phyloP scores from a whole-genome alignment of 2,113 vertebrate species.

The Mus spicilegus region DNA sequence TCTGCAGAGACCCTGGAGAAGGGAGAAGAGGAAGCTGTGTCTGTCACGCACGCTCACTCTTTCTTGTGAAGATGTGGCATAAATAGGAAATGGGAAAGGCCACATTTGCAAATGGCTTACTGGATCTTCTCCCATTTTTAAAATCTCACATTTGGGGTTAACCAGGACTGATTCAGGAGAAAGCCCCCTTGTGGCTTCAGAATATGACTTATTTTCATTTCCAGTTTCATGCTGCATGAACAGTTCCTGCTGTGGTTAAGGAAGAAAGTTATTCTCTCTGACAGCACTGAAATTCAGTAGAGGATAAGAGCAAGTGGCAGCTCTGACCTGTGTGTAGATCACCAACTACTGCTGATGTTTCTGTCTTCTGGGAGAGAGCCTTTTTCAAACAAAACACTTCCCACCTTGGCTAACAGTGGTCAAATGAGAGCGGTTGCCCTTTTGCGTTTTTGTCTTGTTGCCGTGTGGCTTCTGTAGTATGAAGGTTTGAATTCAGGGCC shows the following conservation, averaged over 20 bases:
- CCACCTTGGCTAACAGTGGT: neutral
- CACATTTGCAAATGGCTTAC: neutral
- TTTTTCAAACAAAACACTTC: neutral
- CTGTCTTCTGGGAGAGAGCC: neutral
- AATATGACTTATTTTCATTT: neutral
- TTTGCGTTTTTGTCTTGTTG: neutral
- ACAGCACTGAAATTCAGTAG: neutral
- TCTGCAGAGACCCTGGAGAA: neutral
- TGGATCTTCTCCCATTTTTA: conserved; percentile 6
- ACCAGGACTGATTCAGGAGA: neutral
- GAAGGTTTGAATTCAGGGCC: neutral
- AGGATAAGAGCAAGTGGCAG: neutral
- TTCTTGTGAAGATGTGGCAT: neutral
- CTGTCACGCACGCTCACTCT: neutral
- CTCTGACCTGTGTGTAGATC: neutral
- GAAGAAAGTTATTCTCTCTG: conserved; percentile 11
- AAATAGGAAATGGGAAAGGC: conserved; percentile 19
- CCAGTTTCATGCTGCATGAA: neutral
- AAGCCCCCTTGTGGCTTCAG: neutral
- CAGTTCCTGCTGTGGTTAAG: conserved; percentile 7
- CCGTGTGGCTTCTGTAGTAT: neutral
- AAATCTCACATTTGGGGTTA: conserved; percentile 10
- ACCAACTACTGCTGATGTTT: neutral
- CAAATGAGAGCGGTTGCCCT: neutral
- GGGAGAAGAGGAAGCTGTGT: neutral